Base-by-base conservation (phyloP, 2,888 invertebrate genomes). In the Meghimatium bilineatum region DNA sequence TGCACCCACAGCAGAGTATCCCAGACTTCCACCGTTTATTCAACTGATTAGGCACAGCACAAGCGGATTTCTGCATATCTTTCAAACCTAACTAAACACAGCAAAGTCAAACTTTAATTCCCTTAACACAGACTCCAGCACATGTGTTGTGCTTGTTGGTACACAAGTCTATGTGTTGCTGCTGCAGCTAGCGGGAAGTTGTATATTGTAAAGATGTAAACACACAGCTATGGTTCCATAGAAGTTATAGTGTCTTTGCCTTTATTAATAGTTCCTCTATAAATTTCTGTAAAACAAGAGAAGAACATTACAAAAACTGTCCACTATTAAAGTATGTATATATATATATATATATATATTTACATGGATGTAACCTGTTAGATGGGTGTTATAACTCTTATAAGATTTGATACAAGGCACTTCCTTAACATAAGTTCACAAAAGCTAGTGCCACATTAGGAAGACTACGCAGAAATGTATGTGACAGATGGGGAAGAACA, bases 201-300 rank as follows among this genome's bases (percentile, higher is more conserved):
- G 29, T 20, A 8, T 44, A 63, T 29, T 44, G 29, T 20, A 8
- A 29, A 71, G 56, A 26, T 56, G 44, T 38, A 77, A 52, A 38
- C 49, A 81, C 14, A 67, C 26, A n/a, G n/a, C 20, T 44, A 32
- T 17, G 1, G 36, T 52, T 34, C 34, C 34, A 56, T 52, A 56
- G 63, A 74, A 72, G 52, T 86, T 91, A 91, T 87, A 91, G 89
- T 76, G 91, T 91, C 85, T 88, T 89, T 69, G 90, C 89, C 82
- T 88, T 89, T 81, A 84, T 80, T 85, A 91, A 80, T 75, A 91
- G 85, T 82, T 91, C 91, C 66, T 88, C 87, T 79, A 89, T 86
- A 89, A 91, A 91, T 86, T 86, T 86, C 91, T 91, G 89, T 77
- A 90, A 89, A 34, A 84, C 72, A 67, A 85, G 69, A 80, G 82